These are phyloP conservation scores for Diachasmimorpha longicaudata DNA, from an alignment of 1,140 invertebrate genomes.

Conservation along the genomic window DNA sequence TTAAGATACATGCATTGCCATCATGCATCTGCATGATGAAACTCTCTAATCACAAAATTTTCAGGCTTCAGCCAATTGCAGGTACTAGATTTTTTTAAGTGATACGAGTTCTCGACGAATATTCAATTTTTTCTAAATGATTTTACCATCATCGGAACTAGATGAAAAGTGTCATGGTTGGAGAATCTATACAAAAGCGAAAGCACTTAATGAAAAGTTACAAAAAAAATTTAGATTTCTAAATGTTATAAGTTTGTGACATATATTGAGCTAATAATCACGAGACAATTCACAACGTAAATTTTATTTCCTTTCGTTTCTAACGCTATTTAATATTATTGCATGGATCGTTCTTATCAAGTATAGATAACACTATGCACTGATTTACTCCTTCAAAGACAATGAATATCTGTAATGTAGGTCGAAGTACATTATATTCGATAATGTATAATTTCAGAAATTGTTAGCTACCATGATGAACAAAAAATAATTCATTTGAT, in stretches of 20 bases:
- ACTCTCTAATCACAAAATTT: constrained; percentile 37
- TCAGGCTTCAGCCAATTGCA: constrained; percentile 38
- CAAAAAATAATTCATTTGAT: constrained; percentile 9
- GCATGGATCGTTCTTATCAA: constrained; percentile 28
- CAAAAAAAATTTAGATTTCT: neutral
- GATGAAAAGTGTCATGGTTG: neutral
- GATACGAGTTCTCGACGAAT: constrained; percentile 19
- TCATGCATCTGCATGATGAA: constrained; percentile 31
- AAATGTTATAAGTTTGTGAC: neutral
- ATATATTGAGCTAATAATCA: neutral
- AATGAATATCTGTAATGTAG: constrained; percentile 35
- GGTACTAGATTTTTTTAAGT: constrained; percentile 34
- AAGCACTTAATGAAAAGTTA: neutral
- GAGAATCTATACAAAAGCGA: neutral
- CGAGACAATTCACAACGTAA: neutral
- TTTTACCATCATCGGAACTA: neutral
- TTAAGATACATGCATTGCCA: constrained; percentile 26
- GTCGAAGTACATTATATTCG: constrained; percentile 29
- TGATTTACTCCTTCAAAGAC: constrained; percentile 50
- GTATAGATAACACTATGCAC: constrained; percentile 38
- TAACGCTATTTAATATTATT: constrained; percentile 19
- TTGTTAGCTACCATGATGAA: constrained; percentile 13
- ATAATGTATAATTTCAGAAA: neutral
- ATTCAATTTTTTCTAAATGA: neutral
- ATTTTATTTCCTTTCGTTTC: neutral